Evolutionary conservation across 2,113 vertebrate species (phyloP), one percentile per base, ranked within the genome.

Genomic region (Patagioenas fasciata): DNA sequence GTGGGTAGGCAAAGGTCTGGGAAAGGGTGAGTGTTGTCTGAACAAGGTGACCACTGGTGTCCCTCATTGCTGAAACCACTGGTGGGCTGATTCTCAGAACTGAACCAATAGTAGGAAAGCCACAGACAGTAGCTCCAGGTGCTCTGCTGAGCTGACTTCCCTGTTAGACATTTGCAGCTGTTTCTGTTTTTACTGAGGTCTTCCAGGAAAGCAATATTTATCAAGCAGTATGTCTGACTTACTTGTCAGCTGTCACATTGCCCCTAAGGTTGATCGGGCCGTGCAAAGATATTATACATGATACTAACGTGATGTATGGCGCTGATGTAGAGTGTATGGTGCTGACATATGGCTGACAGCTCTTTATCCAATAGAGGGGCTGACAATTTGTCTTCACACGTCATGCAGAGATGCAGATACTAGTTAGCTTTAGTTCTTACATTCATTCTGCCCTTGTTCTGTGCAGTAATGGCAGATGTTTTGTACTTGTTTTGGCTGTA

Each of bases 261-360:
- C n/a, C 48, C 18, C 26, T 32, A 15, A 47, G 47, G 56, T 15
- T 81, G 69, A 21, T 21, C 18, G 65, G 36, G 42, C 36, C 4
- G 1, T 20, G 29, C 32, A 53, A 28, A 57, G 54, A 18, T 34
- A 9, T 26, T 42, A 31, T 14, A 40, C 36, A 29, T 2, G 3
- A 23, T 53, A 28, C 53, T 67, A 66, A 38, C 2, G 3, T 8
- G 31, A 8, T 29, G 48, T 7, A 5, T 18, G 28, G 40, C 1
- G 1, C 20, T 48, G 60, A 20, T 0, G 9, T 10, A 23, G 23
- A 71, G 14, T 2, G 1, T 32, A 6, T 0, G 1, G 42, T 23
- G 38, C 71, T 85, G 58, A 31, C 12, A 12, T 32, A 36, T 1
- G 9, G 48, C 44, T 62, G 42, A 32, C 3, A 6, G 14, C 60